Conservation (phyloP, 2,797 vertebrate species). For the Myiothlypis chrysogaster region DNA sequence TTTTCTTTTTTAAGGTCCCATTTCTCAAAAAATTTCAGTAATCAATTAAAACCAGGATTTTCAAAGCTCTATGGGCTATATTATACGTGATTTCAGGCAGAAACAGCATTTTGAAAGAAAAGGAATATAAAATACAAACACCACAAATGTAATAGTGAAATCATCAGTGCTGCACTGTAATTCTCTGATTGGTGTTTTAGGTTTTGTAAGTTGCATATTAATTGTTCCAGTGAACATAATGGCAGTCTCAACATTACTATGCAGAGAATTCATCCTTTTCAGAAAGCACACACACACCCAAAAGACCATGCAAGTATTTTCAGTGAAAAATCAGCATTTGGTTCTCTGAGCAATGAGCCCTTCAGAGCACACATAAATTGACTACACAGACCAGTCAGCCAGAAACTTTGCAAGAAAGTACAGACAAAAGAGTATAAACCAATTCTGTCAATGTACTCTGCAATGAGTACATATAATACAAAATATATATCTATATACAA, state of each 20-base stretch:
- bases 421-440: neutral
- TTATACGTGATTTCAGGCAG: neutral
- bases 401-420: neutral
- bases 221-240: neutral
- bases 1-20: neutral
- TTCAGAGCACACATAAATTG: neutral
- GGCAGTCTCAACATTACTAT: neutral
- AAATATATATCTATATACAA: too few relatives aligned
- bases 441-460: neutral
- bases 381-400: neutral
- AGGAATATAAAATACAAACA: neutral
- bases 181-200: neutral
- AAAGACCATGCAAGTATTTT: neutral
- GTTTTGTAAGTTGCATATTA: neutral
- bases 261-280: neutral
- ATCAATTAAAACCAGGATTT: neutral
- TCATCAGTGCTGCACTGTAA: neutral
- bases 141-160: neutral
- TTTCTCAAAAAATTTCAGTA: neutral
- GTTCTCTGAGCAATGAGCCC: neutral
- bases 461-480: too few relatives aligned
- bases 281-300: neutral
- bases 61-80: neutral
- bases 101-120: neutral
- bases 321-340: neutral